These are phyloP conservation scores for Decapterus maruadsi DNA, from an alignment of 2,797 vertebrate genomes.

Conservation along the genomic window DNA sequence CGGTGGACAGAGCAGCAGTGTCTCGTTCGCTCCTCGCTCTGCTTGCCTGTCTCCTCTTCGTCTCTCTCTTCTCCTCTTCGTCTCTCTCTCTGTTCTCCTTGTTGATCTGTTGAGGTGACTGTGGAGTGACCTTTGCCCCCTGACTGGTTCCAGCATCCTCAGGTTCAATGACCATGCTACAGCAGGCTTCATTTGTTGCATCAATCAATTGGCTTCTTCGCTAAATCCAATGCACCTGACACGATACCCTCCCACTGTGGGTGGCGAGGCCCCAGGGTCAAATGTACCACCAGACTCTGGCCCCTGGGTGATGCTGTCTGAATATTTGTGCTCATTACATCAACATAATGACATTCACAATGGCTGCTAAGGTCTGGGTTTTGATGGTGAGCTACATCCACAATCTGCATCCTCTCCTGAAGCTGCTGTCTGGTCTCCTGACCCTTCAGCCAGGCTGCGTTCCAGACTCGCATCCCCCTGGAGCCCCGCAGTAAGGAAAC, in stretches of 20 bases:
- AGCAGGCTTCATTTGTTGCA: slow-evolving; percentile 54
- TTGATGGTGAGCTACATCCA: slow-evolving; percentile 63
- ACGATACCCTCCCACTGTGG: slow-evolving; percentile 68
- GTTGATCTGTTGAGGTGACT: slow-evolving; percentile 54
- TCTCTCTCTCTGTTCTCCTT: too few species aligned
- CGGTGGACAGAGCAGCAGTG: slow-evolving; percentile 70
- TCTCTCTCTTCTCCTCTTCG: too few species aligned
- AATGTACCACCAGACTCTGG: slow-evolving; percentile 68
- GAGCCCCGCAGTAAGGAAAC: slow-evolving; percentile 88
- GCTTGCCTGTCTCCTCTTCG: slow-evolving; percentile 56
- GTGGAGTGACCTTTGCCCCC: slow-evolving; percentile 61
- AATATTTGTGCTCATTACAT: slow-evolving; percentile 57
- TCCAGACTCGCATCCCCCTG: slow-evolving; percentile 87
- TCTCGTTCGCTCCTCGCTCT: slow-evolving; percentile 72
- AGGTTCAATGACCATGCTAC: slow-evolving; percentile 61
- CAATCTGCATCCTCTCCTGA: slow-evolving; percentile 85
- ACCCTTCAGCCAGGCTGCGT: slow-evolving; percentile 84
- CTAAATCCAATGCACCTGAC: slow-evolving; percentile 56
- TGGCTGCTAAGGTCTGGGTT: slow-evolving; percentile 41
- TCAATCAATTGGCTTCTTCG: slow-evolving; percentile 44
- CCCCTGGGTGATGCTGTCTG: slow-evolving; percentile 46
- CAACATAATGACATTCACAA: slow-evolving; percentile 63
- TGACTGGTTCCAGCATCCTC: slow-evolving; percentile 47
- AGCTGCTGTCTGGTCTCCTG: slow-evolving; percentile 87
- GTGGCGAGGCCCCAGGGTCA: slow-evolving; percentile 62